Percentiles rank a stretch among this genome's conserved stretches.
These are phyloP conservation scores for Aleiodes testaceus DNA, from an alignment of 2,888 invertebrate species.

Conservation along the genomic window DNA sequence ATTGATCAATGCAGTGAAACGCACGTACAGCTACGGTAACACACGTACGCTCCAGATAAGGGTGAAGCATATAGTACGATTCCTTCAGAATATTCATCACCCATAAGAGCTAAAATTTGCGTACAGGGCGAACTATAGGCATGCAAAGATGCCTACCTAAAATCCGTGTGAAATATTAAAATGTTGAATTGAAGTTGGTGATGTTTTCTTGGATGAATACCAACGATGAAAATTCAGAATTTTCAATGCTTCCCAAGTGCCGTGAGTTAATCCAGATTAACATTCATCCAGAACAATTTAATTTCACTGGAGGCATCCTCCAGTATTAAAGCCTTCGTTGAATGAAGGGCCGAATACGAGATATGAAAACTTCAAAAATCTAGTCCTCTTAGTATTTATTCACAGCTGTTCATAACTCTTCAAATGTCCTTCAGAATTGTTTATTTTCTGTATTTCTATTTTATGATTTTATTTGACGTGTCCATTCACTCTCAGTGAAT, in stretches of 20 bases:
- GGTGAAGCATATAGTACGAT: constrained; percentile 27
- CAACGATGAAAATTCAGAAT: constrained; percentile 9
- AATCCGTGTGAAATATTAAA: constrained; percentile 16
- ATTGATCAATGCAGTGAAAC: constrained; percentile 29
- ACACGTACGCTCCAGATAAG: constrained; percentile 37
- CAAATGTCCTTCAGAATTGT: too few species aligned
- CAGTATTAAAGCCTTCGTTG: too few species aligned
- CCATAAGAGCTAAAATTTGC: constrained; percentile 35
- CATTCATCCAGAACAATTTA: constrained; percentile 4
- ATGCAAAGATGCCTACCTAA: constrained; percentile 23
- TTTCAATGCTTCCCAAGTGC: neutral
- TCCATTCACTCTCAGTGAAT: neutral
- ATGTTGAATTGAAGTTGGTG: constrained; percentile 21
- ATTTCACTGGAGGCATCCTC: constrained; percentile 2
- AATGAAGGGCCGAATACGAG: neutral
- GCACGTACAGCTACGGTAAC: constrained; percentile 29
- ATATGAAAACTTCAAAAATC: neutral
- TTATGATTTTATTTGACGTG: constrained; percentile 25
- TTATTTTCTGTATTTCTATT: neutral
- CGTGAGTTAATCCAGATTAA: neutral
- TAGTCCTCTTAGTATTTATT: neutral
- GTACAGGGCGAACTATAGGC: neutral
- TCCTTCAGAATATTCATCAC: constrained; percentile 48
- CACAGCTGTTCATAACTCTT: too few species aligned
- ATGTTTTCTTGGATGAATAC: constrained; percentile 12